Evolutionary conservation across 2,113 vertebrate genomes (phyloP).

Genomic region (Microtus pennsylvanicus): DNA sequence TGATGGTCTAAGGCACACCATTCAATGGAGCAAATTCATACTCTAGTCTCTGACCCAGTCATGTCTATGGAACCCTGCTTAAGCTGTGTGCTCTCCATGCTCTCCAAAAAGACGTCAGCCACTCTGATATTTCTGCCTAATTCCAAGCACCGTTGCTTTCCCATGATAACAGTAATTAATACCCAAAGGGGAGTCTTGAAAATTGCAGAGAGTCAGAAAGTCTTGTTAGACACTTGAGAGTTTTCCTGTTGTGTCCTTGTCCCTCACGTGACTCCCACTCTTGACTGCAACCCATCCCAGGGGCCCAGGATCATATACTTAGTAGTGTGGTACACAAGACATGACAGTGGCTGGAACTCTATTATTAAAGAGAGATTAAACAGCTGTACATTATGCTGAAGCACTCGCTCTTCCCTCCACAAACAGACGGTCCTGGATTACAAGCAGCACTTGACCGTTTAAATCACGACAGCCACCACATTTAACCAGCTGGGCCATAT

Average conservation of each 20-base stretch:
- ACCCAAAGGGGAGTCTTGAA: conserved; percentile 15
- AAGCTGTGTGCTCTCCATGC: conserved; percentile 57
- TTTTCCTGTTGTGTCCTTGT: conserved; percentile 48
- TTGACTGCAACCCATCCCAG: conserved; percentile 77
- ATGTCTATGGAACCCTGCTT: conserved; percentile 60
- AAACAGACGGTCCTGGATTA: conserved; percentile 97
- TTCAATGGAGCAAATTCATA: conserved; percentile 78
- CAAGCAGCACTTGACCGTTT: conserved; percentile 99
- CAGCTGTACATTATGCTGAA: conserved; percentile 97
- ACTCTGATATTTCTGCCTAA: conserved; percentile 28
- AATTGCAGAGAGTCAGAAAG: conserved; percentile 29
- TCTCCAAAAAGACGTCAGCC: not conserved
- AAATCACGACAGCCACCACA: conserved; percentile 96
- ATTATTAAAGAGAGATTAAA: conserved; percentile 99
- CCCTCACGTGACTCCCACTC: conserved; percentile 66
- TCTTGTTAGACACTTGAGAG: not conserved
- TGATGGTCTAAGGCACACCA: conserved; percentile 37
- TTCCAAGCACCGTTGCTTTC: conserved; percentile 13
- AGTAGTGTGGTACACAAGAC: conserved; percentile 86
- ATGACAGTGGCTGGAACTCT: conserved; percentile 91
- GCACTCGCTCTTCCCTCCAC: conserved; percentile 91
- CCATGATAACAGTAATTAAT: conserved; percentile 34
- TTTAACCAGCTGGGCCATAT: conserved; percentile 97
- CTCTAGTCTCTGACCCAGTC: conserved; percentile 78
- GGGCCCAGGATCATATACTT: conserved; percentile 86